phyloP scores from a whole-genome alignment of 2,888 invertebrate genomes.

The Drosophila fulvimacula region DNA sequence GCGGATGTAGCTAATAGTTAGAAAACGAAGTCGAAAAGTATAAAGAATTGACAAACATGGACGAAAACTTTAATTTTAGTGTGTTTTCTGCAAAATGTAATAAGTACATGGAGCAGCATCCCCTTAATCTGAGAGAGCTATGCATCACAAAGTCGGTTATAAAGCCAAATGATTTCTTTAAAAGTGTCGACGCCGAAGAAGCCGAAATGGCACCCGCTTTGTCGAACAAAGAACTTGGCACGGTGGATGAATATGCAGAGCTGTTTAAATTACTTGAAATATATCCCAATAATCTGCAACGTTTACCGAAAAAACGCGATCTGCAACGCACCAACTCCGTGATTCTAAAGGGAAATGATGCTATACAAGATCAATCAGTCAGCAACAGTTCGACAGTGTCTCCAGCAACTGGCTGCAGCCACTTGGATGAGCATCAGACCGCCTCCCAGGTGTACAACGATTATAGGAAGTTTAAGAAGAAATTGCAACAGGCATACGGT shows the following conservation, averaged over 20 bases:
- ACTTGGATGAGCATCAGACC: slow-evolving; percentile 53
- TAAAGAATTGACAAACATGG: slow-evolving; percentile 24
- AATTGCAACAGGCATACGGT: slow-evolving; percentile 54
- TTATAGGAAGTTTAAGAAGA: slow-evolving; percentile 74
- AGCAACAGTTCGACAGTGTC: slow-evolving; percentile 33
- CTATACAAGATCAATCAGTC: slow-evolving; percentile 27
- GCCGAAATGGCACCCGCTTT: slow-evolving; percentile 49
- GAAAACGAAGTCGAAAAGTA: slow-evolving; percentile 2
- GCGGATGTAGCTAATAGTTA: slow-evolving; percentile 1
- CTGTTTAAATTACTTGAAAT: slow-evolving; percentile 78
- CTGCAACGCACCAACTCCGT: slow-evolving; percentile 66
- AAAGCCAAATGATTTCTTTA: slow-evolving; percentile 64
- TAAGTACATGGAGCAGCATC: slow-evolving; percentile 49
- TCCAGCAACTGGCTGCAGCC: slow-evolving; percentile 27
- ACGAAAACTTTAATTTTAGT: slow-evolving; percentile 38
- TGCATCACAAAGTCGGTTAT: slow-evolving; percentile 71
- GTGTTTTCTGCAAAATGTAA: slow-evolving; percentile 49
- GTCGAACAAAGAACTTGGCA: slow-evolving; percentile 51
- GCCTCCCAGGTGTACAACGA: slow-evolving; percentile 66
- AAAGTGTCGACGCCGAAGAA: slow-evolving; percentile 64
- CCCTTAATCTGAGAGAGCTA: slow-evolving; percentile 59
- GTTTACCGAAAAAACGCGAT: slow-evolving; percentile 66
- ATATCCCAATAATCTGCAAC: slow-evolving; percentile 78
- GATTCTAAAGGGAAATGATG: slow-evolving; percentile 50
- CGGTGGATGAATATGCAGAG: slow-evolving; percentile 69